phyloP scores from a whole-genome alignment of 1,140 invertebrate genomes.

The Acromyrmex echinatior region DNA sequence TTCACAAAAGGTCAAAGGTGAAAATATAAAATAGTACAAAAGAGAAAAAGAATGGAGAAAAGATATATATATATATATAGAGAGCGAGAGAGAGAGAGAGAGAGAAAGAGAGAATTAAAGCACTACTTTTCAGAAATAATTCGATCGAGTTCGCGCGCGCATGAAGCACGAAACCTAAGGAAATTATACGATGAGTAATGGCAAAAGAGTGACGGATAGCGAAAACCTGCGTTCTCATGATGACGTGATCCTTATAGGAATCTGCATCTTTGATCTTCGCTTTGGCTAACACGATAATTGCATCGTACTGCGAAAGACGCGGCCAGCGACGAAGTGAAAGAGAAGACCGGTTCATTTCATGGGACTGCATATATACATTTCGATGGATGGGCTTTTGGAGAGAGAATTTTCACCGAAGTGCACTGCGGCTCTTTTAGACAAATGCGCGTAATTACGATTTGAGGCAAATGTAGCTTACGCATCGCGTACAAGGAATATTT shows the following conservation, averaged over 20 bases:
- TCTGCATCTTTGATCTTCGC: constrained; percentile 56
- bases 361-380: constrained; percentile 25
- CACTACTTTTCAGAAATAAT: constrained; percentile 65
- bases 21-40: constrained; percentile 66
- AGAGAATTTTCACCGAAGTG: constrained; percentile 22
- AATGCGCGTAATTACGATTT: constrained; percentile 24
- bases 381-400: constrained; percentile 17
- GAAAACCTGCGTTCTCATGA: constrained; percentile 33
- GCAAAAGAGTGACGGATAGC: constrained; percentile 42
- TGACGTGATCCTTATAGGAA: constrained; percentile 23
- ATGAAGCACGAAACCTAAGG: constrained; percentile 34
- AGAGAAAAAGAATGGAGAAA: too few relatives aligned
- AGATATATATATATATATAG: too few relatives aligned
- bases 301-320: constrained; percentile 38
- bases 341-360: constrained; percentile 36
- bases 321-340: not conserved
- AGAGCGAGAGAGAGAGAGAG: not conserved
- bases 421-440: constrained; percentile 36
- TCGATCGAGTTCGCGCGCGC: constrained; percentile 49
- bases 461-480: constrained; percentile 29
- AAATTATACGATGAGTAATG: constrained; percentile 46
- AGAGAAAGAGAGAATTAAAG: constrained; percentile 12
- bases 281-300: constrained; percentile 60
- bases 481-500: not conserved
- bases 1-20: constrained; percentile 76